Evolutionary conservation across 2,113 vertebrate genomes (phyloP).

Genomic region (Oostethus manadensis): DNA sequence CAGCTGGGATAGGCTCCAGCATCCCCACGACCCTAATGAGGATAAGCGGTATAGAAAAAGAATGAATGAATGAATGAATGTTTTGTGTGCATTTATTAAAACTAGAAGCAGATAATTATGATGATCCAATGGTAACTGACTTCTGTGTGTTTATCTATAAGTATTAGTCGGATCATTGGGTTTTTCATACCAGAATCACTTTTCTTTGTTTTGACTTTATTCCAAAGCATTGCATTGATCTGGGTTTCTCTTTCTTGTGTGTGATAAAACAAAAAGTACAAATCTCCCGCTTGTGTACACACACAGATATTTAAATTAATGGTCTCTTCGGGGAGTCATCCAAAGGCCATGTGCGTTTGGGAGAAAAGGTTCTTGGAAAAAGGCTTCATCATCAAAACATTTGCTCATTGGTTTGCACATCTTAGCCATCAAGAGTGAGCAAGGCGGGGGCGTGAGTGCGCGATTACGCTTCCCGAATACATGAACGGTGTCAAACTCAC

Average conservation of each 20-base stretch:
- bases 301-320: conserved; percentile 68
- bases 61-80: too few species aligned
- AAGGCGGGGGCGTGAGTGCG: conserved; percentile 30
- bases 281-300: conserved; percentile 33
- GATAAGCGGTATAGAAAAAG: too few species aligned
- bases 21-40: too few species aligned
- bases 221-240: conserved; percentile 9
- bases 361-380: conserved; percentile 72
- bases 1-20: too few species aligned
- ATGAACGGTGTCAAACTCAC: conserved; percentile 31
- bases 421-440: conserved; percentile 43
- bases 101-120: not conserved
- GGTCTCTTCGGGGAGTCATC: conserved; percentile 73
- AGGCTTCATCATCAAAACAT: conserved; percentile 69
- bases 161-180: too few species aligned
- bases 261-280: conserved; percentile 33
- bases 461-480: conserved; percentile 41
- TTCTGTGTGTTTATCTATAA: too few species aligned
- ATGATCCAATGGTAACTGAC: too few species aligned
- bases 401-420: conserved; percentile 67
- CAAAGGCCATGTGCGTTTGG: conserved; percentile 69
- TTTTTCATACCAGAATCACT: not conserved
- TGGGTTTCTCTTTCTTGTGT: not conserved
- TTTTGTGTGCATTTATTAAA: too few species aligned
- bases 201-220: conserved; percentile 5